Conservation (phyloP, 1,140 invertebrate species). For the Bombyx mori region ASM3026992v2 NC_085117.1:14526001-14526500, state of each 20-base stretch:
- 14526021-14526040: conserved; percentile 70
- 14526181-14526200: no score
- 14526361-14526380: conserved; percentile 57
- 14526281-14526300: no score
- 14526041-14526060: conserved; percentile 71
- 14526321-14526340: conserved; percentile 21
- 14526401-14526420: conserved; percentile 64
- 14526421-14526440: conserved; percentile 61
- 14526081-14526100: conserved; percentile 37
- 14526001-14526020: conserved; percentile 71
- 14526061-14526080: conserved; percentile 57
- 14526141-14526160: no score
- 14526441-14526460: conserved; percentile 69
- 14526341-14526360: conserved; percentile 54
- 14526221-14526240: no score
- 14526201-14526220: no score
- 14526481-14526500: conserved; percentile 70
- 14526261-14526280: no score
- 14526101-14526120: conserved; percentile 45
- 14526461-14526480: conserved; percentile 71
- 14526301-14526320: not conserved
- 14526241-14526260: no score
- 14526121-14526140: conserved; percentile 32
- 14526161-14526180: no score
- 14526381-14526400: conserved; percentile 66